These are phyloP conservation scores for Chaenodraco wilsoni DNA, from an alignment of 2,797 vertebrate species.

Conservation along the genomic window DNA sequence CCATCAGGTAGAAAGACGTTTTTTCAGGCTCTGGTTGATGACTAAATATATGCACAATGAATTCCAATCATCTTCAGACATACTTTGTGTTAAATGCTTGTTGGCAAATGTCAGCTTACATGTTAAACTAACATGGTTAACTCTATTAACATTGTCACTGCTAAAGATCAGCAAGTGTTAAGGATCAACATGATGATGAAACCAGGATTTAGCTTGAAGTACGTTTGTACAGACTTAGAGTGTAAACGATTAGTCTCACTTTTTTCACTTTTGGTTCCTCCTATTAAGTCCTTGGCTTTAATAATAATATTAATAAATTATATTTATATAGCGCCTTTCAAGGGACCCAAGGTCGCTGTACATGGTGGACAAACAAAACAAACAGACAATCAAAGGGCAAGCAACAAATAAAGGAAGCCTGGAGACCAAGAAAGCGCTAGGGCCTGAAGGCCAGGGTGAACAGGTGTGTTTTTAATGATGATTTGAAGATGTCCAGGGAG, in stretches of 20 bases:
- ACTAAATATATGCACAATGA: neutral
- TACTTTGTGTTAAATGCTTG: neutral
- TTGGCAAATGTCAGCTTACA: neutral
- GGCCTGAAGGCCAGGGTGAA: no score
- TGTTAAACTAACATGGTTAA: neutral
- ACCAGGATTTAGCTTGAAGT: neutral
- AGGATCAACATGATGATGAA: neutral
- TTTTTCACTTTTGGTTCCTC: neutral
- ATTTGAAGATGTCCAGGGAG: no score
- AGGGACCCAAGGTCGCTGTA: no score
- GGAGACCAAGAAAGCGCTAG: no score
- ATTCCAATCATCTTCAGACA: neutral
- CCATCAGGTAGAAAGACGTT: neutral
- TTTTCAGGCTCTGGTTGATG: neutral
- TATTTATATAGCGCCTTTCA: no score
- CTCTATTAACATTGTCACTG: neutral
- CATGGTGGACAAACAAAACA: no score
- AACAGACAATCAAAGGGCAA: no score
- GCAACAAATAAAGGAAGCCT: no score
- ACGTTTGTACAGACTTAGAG: neutral
- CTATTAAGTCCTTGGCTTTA: slow-evolving; percentile 27
- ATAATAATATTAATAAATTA: no score
- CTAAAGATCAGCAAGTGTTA: neutral
- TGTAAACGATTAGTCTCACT: neutral
- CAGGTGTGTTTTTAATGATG: no score